Evolutionary conservation across 2,888 invertebrate genomes (phyloP).

Genomic region (Xanthia icteritia): DNA sequence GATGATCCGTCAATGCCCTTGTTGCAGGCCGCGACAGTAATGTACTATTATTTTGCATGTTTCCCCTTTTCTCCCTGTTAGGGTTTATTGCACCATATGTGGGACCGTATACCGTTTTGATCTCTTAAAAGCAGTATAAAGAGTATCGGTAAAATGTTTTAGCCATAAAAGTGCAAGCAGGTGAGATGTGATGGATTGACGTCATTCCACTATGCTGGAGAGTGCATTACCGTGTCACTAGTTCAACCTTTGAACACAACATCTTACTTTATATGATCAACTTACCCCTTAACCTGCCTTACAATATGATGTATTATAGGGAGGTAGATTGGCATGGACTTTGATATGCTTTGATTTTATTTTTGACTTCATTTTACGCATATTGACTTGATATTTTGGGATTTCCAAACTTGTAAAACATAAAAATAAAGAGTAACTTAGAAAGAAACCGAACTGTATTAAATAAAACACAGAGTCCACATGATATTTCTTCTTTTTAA

Average conservation of each 20-base stretch:
- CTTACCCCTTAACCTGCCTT: slow-evolving; percentile 2
- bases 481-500: not conserved
- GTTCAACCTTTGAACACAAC: slow-evolving; percentile 47
- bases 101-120: slow-evolving; percentile 29
- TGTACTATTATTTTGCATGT: slow-evolving; percentile 10
- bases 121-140: slow-evolving; percentile 55
- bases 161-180: slow-evolving; percentile 60
- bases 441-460: not conserved
- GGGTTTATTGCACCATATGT: slow-evolving; percentile 17
- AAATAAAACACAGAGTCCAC: not conserved
- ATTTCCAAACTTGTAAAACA: no score
- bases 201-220: slow-evolving; percentile 36
- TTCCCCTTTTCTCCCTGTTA: not conserved
- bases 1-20: no score
- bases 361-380: no score
- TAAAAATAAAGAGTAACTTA: not conserved
- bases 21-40: no score
- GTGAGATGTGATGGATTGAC: slow-evolving; percentile 62
- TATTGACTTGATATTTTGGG: no score
- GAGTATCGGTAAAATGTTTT: slow-evolving; percentile 52
- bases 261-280: slow-evolving; percentile 38
- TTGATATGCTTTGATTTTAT: not conserved
- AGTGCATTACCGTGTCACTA: slow-evolving; percentile 63
- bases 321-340: not conserved
- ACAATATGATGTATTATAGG: slow-evolving; percentile 8